Percentiles rank a stretch among this genome's conserved stretches.
These are phyloP conservation scores for Hydrocynus forskahlii DNA, from an alignment of 2,797 vertebrate genomes.

Conservation along the genomic window DNA sequence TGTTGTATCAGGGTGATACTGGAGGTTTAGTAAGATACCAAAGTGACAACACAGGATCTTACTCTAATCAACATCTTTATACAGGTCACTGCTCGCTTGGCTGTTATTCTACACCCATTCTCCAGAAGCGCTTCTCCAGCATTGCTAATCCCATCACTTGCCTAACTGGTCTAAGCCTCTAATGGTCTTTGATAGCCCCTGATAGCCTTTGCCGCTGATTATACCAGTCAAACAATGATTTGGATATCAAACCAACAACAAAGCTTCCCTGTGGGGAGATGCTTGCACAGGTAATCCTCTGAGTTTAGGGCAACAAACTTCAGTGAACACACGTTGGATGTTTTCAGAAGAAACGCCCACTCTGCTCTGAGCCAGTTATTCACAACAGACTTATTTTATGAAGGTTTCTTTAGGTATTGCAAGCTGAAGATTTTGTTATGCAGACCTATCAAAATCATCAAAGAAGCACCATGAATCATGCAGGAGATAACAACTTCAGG, in stretches of 20 bases:
- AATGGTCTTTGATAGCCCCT: not conserved
- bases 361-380: not conserved
- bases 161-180: not conserved
- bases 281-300: not conserved
- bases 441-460: slow-evolving; percentile 12
- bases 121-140: not conserved
- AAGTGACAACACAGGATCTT: not conserved
- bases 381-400: not conserved
- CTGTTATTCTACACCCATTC: not conserved
- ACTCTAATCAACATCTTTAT: not conserved
- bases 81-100: not conserved
- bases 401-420: not conserved
- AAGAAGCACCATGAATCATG: not conserved
- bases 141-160: not conserved
- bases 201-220: not conserved
- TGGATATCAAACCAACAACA: not conserved
- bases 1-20: not conserved
- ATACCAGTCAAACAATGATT: not conserved
- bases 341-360: no score
- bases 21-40: not conserved
- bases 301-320: not conserved
- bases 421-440: not conserved
- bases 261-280: not conserved
- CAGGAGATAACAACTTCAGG: slow-evolving; percentile 16
- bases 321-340: not conserved